A percentile compares a stretch with the other conserved stretches of the same genome.
Evolutionary conservation across 2,113 vertebrate species (phyloP).

Genomic region (Bubo scandiacus): DNA sequence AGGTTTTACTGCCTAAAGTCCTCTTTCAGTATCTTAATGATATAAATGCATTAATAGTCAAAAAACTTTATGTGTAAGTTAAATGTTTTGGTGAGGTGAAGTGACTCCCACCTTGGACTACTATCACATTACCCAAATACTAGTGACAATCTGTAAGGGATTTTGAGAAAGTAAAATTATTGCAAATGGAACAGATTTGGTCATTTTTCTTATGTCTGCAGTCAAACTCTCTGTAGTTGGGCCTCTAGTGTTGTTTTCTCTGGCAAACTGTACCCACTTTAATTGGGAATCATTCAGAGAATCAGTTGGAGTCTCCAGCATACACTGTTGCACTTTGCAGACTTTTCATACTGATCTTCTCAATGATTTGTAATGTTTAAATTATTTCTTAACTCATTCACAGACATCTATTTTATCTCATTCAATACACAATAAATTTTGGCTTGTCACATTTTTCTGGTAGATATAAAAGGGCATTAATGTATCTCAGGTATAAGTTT

Average conservation of each 20-base stretch:
- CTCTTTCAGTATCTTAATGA: neutral
- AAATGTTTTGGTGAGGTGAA: neutral
- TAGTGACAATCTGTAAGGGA: neutral
- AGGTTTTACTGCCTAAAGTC: neutral
- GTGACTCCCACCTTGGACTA: neutral
- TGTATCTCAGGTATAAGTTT: neutral
- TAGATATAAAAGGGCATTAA: neutral
- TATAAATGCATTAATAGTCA: neutral
- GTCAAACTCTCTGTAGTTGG: neutral
- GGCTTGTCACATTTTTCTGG: fast-evolving
- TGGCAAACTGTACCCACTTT: neutral
- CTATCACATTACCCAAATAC: neutral
- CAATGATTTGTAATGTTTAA: neutral
- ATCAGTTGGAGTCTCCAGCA: neutral
- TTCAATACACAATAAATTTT: neutral
- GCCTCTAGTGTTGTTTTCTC: neutral
- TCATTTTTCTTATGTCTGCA: neutral
- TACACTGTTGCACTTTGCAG: neutral
- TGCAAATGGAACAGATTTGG: fast-evolving
- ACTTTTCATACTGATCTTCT: neutral
- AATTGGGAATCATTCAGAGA: neutral
- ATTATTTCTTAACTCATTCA: neutral
- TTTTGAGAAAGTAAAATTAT: neutral
- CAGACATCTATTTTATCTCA: neutral
- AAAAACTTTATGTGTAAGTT: neutral